Percentiles rank a stretch among this genome's conserved stretches.
Conservation (phyloP, 2,888 invertebrate species). For the Netelia inedita region DNA sequence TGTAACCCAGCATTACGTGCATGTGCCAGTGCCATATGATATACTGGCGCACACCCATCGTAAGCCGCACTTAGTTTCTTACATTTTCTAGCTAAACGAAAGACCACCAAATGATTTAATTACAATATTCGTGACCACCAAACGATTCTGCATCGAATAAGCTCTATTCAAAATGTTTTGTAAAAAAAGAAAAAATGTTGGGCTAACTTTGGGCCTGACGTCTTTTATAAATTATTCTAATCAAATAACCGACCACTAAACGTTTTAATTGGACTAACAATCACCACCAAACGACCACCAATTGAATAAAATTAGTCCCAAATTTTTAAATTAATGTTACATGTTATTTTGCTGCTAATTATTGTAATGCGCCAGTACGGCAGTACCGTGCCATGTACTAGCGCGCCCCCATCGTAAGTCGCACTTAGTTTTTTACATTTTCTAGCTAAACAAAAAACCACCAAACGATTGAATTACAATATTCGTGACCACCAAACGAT, state of each 20-base stretch:
- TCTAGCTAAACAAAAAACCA: too few relatives aligned
- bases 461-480: background rate
- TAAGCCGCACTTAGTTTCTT: background rate
- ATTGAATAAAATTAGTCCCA: background rate
- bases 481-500: conserved; percentile 1
- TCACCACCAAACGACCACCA: too few relatives aligned
- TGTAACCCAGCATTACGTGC: background rate
- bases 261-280: background rate
- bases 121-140: background rate
- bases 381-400: background rate
- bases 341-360: background rate
- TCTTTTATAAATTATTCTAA: background rate
- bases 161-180: background rate
- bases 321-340: background rate
- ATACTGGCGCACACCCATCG: background rate
- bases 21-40: background rate
- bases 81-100: background rate
- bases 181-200: background rate
- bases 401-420: background rate
- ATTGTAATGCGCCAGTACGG: background rate
- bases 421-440: background rate
- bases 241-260: background rate
- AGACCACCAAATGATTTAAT: too few relatives aligned
- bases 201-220: background rate
- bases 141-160: background rate